Evolutionary conservation across 2,888 invertebrate genomes (phyloP).

Genomic region (Myathropa florea): DNA sequence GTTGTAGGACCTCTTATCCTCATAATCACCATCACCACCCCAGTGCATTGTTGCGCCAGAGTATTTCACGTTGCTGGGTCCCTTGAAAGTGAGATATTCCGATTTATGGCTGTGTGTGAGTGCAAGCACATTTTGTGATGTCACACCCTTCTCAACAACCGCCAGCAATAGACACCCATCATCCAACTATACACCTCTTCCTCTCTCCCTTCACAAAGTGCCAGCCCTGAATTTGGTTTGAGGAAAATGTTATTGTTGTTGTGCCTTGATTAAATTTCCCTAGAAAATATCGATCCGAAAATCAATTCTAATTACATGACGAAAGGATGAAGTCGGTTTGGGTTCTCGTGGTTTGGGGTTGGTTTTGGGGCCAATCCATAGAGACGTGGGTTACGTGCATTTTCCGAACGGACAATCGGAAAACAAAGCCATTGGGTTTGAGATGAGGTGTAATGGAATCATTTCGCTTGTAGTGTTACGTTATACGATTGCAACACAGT

Average conservation of each 20-base stretch:
- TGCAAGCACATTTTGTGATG: background rate
- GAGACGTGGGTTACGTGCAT: slow-evolving; percentile 51
- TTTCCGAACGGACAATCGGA: slow-evolving; percentile 30
- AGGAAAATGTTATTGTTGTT: slow-evolving; percentile 59
- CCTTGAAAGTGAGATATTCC: slow-evolving; percentile 11
- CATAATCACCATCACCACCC: slow-evolving; percentile 48
- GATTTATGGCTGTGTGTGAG: slow-evolving; percentile 7
- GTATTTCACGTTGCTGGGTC: slow-evolving; percentile 20
- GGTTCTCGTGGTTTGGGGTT: background rate
- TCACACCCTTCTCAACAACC: slow-evolving; percentile 47
- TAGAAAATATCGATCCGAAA: slow-evolving; percentile 79
- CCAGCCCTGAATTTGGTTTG: slow-evolving; percentile 31
- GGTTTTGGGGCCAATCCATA: slow-evolving; percentile 2
- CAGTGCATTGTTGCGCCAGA: slow-evolving; percentile 2
- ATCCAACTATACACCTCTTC: slow-evolving; percentile 2
- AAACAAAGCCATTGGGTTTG: background rate
- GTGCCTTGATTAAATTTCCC: slow-evolving; percentile 74
- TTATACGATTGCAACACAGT: slow-evolving; percentile 35
- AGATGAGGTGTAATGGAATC: slow-evolving; percentile 41
- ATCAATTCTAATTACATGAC: slow-evolving; percentile 77
- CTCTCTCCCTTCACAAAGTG: background rate
- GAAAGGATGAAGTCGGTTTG: slow-evolving; percentile 41
- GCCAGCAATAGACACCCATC: background rate
- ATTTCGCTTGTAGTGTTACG: slow-evolving; percentile 35
- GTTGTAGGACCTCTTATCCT: slow-evolving; percentile 33